These are phyloP conservation scores for Heliconius sara DNA, from an alignment of 2,888 invertebrate species.

Conservation along the genomic window DNA sequence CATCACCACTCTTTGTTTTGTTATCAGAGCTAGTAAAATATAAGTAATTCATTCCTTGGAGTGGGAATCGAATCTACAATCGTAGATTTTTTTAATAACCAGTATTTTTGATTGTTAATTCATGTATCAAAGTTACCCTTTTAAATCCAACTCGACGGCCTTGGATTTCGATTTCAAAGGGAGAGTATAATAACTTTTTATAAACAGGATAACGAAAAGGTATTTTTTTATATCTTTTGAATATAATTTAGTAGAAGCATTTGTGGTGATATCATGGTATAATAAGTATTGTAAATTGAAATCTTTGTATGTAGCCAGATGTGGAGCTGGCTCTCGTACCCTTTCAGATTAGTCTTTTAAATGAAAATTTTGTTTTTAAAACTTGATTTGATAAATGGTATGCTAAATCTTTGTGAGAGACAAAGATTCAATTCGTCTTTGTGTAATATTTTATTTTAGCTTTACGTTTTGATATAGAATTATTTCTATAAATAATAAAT, in stretches of 20 bases:
- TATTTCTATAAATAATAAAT: no score
- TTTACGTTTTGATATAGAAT: no score
- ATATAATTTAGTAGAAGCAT: neutral
- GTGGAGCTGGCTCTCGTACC: neutral
- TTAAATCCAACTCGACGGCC: neutral
- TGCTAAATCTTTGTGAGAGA: no score
- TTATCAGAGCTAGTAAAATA: neutral
- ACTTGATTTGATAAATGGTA: no score
- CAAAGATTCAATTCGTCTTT: no score
- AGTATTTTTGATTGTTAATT: no score
- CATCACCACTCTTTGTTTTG: no score
- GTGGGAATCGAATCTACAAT: neutral
- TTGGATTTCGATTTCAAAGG: neutral
- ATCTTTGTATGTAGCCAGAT: neutral
- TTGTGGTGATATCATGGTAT: no score
- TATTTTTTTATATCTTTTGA: neutral
- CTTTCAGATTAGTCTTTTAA: no score
- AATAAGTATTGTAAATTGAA: no score
- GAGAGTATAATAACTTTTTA: neutral
- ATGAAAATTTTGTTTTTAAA: neutral
- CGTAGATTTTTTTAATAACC: neutral
- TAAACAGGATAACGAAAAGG: neutral
- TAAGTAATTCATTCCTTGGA: neutral
- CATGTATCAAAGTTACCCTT: neutral
- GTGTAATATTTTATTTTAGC: no score